phyloP scores from a whole-genome alignment of 2,113 vertebrate genomes.

The Calonectris borealis region DNA sequence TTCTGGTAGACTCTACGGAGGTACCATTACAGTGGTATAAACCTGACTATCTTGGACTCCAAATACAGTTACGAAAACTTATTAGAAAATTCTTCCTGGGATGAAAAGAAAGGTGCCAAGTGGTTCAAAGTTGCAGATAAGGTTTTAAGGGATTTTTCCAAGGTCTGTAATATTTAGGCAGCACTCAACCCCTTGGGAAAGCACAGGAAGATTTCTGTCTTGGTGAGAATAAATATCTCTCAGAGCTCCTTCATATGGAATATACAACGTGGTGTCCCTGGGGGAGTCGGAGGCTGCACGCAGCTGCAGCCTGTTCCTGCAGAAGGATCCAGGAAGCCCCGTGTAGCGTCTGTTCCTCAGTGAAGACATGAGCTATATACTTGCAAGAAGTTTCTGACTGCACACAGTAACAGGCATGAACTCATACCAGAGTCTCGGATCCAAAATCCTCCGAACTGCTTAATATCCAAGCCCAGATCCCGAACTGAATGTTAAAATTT shows the following conservation, averaged over 20 bases:
- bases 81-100: background rate
- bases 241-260: background rate
- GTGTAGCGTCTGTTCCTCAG: background rate
- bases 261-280: background rate
- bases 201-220: background rate
- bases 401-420: background rate
- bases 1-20: background rate
- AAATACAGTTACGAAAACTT: background rate
- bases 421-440: background rate
- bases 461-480: background rate
- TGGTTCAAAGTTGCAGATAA: background rate
- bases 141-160: background rate
- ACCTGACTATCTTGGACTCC: background rate
- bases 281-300: accelerated
- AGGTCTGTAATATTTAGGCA: background rate
- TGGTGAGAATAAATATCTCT: background rate
- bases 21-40: background rate
- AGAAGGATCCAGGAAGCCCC: background rate
- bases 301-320: background rate
- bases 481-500: background rate
- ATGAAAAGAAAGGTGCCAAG: background rate
- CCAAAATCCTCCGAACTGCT: background rate
- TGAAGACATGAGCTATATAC: background rate
- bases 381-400: background rate
- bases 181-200: background rate